Evolutionary conservation across 2,113 vertebrate species (phyloP).

Genomic region (Hyperoodon ampullatus): DNA sequence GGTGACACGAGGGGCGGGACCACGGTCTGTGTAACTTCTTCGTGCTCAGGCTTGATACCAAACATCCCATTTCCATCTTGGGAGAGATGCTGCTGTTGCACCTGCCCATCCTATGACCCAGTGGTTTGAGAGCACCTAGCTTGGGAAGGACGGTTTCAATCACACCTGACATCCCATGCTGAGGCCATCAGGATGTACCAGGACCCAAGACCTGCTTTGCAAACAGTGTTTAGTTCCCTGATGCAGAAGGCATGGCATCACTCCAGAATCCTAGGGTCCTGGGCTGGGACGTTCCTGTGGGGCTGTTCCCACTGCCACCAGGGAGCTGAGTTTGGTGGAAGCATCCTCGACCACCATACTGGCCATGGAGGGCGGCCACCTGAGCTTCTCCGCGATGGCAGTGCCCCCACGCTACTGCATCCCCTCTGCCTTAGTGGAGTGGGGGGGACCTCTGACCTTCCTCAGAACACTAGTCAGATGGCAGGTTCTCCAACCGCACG

Average conservation of each 20-base stretch:
- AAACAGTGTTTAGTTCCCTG: neutral
- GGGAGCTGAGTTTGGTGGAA: neutral
- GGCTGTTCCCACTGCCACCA: neutral
- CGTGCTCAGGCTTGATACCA: neutral
- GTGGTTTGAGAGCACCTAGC: neutral
- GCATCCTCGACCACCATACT: neutral
- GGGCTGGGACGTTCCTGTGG: too few relatives aligned
- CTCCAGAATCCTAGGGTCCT: neutral
- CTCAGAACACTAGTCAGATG: neutral
- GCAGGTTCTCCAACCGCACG: neutral
- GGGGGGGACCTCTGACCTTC: neutral
- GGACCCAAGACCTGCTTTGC: too few relatives aligned
- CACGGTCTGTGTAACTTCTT: neutral
- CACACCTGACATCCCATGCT: fast-evolving
- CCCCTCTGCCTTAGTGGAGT: neutral
- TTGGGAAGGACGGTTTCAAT: neutral
- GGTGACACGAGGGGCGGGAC: neutral
- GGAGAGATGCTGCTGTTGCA: neutral
- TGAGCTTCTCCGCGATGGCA: neutral
- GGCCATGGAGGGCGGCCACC: fast-evolving
- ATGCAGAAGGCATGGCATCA: neutral
- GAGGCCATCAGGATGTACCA: neutral
- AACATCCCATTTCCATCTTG: fast-evolving
- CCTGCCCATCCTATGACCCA: fast-evolving
- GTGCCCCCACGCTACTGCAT: too few relatives aligned